A percentile compares a stretch with the other conserved stretches of the same genome.
Evolutionary conservation across 2,888 invertebrate species (phyloP).

Genomic region (Proisotoma minuta): DNA sequence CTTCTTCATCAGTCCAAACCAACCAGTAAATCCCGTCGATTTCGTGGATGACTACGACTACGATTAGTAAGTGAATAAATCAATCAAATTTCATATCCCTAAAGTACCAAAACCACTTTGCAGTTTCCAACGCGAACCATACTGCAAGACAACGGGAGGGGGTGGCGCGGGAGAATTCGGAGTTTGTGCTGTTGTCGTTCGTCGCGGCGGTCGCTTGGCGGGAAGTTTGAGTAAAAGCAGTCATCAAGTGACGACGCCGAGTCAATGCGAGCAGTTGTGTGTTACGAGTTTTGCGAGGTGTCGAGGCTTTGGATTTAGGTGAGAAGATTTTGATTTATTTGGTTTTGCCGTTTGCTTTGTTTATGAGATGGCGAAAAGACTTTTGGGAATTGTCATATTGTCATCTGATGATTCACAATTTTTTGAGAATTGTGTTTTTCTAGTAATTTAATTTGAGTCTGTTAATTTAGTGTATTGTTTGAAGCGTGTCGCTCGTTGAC

Average conservation of each 20-base stretch:
- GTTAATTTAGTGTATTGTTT: no score
- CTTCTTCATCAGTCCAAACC: constrained; percentile 30
- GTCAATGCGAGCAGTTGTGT: constrained; percentile 43
- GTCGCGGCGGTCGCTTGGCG: constrained; percentile 30
- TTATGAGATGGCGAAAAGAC: no score
- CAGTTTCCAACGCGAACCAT: constrained; percentile 45
- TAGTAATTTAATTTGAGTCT: no score
- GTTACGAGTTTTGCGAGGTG: constrained; percentile 39
- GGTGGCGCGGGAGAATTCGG: neutral
- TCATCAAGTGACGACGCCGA: constrained; percentile 33
- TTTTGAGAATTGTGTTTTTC: no score
- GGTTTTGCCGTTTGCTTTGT: no score
- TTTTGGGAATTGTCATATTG: no score
- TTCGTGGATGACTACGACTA: constrained; percentile 46
- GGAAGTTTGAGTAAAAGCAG: constrained; percentile 33
- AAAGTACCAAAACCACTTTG: no score
- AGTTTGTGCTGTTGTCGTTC: neutral
- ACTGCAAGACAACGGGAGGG: constrained; percentile 45
- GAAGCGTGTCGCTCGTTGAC: no score
- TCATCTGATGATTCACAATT: no score
- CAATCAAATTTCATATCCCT: no score
- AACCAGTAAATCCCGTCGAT: constrained; percentile 23
- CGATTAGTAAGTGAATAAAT: no score
- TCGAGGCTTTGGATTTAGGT: constrained; percentile 41
- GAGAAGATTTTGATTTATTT: constrained; percentile 2